Conservation (phyloP, 2,888 invertebrate species). For the Phengaris alcon region DNA sequence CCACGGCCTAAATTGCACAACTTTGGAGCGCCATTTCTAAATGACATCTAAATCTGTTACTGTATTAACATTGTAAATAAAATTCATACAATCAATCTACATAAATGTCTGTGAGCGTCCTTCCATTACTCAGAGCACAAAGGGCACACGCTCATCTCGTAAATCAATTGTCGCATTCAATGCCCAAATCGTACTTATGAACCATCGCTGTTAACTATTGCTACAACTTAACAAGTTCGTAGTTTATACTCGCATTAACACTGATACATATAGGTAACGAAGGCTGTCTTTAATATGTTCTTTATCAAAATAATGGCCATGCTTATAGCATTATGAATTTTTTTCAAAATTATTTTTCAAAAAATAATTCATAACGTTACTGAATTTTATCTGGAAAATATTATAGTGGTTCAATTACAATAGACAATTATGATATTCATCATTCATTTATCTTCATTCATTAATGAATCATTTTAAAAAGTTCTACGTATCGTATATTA, state of each 20-base stretch:
- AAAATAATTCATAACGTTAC: too few species aligned
- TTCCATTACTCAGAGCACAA: slow-evolving; percentile 79
- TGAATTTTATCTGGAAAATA: too few species aligned
- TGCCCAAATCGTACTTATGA: slow-evolving; percentile 76
- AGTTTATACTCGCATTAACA: not conserved
- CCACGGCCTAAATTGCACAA: slow-evolving; percentile 79
- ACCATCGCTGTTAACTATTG: slow-evolving; percentile 49
- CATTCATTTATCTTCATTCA: too few species aligned
- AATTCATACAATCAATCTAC: slow-evolving; percentile 80
- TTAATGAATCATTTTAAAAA: too few species aligned
- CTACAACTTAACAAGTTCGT: not conserved
- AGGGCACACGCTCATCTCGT: slow-evolving; percentile 79
- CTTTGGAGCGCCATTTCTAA: slow-evolving; percentile 79
- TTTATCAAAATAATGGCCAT: not conserved
- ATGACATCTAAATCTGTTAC: slow-evolving; percentile 80
- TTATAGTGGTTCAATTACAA: too few species aligned
- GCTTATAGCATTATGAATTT: not conserved
- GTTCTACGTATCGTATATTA: too few species aligned
- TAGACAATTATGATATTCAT: too few species aligned
- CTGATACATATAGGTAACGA: not conserved
- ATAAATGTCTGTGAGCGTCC: slow-evolving; percentile 79
- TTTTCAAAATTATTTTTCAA: too few species aligned
- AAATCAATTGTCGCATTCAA: slow-evolving; percentile 75
- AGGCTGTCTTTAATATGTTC: not conserved
- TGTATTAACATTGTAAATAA: slow-evolving; percentile 80